A percentile compares a stretch with the other conserved stretches of the same genome.
Evolutionary conservation across 2,797 vertebrate genomes (phyloP).

Genomic region (Pseudomugil gertrudae): DNA sequence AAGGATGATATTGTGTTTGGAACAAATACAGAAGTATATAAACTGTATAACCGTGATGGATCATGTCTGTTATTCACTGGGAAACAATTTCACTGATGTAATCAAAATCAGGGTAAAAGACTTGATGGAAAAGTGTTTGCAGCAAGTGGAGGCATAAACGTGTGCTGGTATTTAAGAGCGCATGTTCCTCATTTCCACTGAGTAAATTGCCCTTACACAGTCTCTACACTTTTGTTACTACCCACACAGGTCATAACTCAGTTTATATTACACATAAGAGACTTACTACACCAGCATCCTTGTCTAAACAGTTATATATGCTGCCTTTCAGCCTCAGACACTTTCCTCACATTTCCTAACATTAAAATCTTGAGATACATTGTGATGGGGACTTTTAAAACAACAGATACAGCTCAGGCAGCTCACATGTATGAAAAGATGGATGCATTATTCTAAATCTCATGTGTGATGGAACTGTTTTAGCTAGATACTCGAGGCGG

Average conservation of each 20-base stretch:
- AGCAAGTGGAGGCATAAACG: constrained; percentile 41
- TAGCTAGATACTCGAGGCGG: constrained; percentile 39
- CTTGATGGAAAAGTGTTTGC: constrained; percentile 26
- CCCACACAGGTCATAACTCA: constrained; percentile 36
- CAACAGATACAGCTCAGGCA: constrained; percentile 31
- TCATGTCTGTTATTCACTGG: constrained; percentile 23
- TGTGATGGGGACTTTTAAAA: constrained; percentile 25
- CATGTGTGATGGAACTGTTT: constrained; percentile 55
- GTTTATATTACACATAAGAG: constrained; percentile 20
- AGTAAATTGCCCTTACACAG: constrained; percentile 41
- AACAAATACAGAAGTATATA: constrained; percentile 27
- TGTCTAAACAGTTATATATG: constrained; percentile 1
- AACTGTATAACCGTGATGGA: constrained; percentile 12
- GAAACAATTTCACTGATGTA: constrained; percentile 40
- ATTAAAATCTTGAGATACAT: constrained; percentile 2
- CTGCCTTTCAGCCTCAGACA: background rate
- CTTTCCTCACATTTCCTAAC: constrained; percentile 25
- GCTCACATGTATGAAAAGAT: constrained; percentile 28
- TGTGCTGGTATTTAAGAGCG: constrained; percentile 56
- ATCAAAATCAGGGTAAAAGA: constrained; percentile 27
- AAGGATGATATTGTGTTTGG: background rate
- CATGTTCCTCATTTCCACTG: constrained; percentile 47
- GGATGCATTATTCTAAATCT: constrained; percentile 44
- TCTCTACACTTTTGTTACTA: constrained; percentile 30
- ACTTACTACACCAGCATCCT: constrained; percentile 16